Base-by-base conservation (phyloP, 2,888 invertebrate species). In the Boloria selene region DNA sequence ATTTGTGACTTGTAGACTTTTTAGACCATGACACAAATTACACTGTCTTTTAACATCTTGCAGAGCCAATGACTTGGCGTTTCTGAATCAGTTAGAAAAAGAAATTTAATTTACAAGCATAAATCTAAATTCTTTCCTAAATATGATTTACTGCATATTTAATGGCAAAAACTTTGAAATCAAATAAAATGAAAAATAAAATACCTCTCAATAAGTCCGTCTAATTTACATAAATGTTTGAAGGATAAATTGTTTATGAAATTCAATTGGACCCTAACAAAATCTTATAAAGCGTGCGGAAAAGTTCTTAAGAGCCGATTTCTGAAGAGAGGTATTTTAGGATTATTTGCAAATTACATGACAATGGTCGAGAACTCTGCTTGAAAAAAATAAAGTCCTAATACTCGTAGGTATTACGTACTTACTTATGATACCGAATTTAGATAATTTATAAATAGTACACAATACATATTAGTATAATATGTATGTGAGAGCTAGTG, bases 351-450 rank as follows among this genome's bases (percentile, higher is more conserved):
- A 74, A 71, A 76, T 73, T 71, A 77, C 69, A 73, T 77, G 73
- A 85, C 85, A 86, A 86, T 84, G 70, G 80, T 65, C 73, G 67
- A 77, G 81, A 84, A 83, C 82, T 82, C 72, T 55, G 59, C 70
- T 75, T 70, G 65, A 68, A 72, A 70, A 69, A 67, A 75, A 72
- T 70, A 73, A 78, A 77, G 75, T 71, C 71, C 72, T 70, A 45
- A 56, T 22, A 22, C 22, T 22, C 22, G 22, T 2, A 22, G 22
- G 22, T 22, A 22, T 22, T 22, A n/a, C n/a, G n/a, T 5, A 45
- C 2, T 4, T n/a, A 47, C n/a, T n/a, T 16, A 16, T 14, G 47
- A 2, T 14, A 16, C 13, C 47, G 0, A 16, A 13, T 47, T 47
- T 16, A 22, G 22, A 22, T 22, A 22, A 22, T 22, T 2, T 22